These are phyloP conservation scores for Quadroppia sp. DNA, from an alignment of 2,888 invertebrate genomes.

Conservation along the genomic window DNA sequence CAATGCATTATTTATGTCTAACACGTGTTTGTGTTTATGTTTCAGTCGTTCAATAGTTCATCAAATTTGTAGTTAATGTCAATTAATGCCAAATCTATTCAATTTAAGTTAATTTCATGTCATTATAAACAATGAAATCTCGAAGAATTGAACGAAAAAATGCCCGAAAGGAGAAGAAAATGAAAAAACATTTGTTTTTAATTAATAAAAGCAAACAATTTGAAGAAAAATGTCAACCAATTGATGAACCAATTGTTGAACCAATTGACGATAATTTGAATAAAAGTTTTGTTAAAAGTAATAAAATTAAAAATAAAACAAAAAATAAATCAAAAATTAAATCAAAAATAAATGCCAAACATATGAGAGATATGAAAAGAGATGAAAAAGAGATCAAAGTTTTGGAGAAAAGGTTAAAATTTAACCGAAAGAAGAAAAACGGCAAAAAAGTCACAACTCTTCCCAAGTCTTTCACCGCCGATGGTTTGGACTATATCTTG, in stretches of 20 bases:
- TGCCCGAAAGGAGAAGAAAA: conserved; percentile 33
- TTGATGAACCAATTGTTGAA: not conserved
- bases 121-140: not conserved
- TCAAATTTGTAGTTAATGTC: not conserved
- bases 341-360: not conserved
- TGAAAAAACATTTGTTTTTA: not conserved
- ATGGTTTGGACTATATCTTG: conserved; percentile 41
- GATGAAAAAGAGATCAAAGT: conserved; percentile 38
- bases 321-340: conserved; percentile 21
- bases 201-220: not conserved
- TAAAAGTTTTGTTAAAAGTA: not conserved
- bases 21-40: not conserved
- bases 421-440: conserved; percentile 34
- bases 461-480: conserved; percentile 42
- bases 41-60: not conserved
- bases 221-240: not conserved
- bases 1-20: not conserved
- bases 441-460: not conserved
- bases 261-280: too few relatives aligned
- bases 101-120: not conserved
- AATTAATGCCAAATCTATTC: not conserved
- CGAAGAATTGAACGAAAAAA: conserved; percentile 25
- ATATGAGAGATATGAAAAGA: conserved; percentile 14
- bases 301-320: not conserved
- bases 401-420: conserved; percentile 37